Conservation (phyloP, 2,113 vertebrate genomes). For the Hippoglossus stenolepis region DNA sequence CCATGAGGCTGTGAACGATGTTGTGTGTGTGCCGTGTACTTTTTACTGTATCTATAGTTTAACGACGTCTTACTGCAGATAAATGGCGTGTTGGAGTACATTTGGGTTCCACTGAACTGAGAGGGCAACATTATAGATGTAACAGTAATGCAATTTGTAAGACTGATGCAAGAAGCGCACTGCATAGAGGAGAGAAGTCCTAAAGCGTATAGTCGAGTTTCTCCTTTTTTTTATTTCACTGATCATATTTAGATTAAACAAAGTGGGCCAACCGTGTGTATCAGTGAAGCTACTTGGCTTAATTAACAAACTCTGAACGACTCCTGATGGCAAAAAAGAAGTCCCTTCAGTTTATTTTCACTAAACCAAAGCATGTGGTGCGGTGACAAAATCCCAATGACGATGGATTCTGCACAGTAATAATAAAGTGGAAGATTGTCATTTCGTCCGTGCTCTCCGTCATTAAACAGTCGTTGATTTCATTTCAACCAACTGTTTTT, state of each 20-base stretch:
- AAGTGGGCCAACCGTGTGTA: conserved; percentile 18
- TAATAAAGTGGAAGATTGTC: conserved; percentile 59
- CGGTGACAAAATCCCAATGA: conserved; percentile 40
- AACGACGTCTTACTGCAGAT: background rate
- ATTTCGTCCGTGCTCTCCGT: conserved; percentile 58
- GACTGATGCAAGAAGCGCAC: conserved; percentile 11
- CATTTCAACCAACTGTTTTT: conserved; percentile 49
- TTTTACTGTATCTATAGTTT: conserved; percentile 1
- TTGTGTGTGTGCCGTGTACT: background rate
- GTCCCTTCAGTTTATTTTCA: conserved; percentile 18
- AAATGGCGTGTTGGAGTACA: background rate
- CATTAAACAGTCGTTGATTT: conserved; percentile 59
- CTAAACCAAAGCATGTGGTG: conserved; percentile 30
- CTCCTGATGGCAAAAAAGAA: conserved; percentile 18
- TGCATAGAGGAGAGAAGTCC: background rate
- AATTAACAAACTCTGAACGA: background rate
- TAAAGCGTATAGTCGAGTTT: background rate
- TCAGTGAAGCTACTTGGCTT: background rate
- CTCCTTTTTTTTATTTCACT: background rate
- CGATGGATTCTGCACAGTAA: conserved; percentile 34
- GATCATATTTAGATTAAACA: conserved; percentile 41
- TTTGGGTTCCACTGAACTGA: conserved; percentile 1
- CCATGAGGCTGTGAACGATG: background rate
- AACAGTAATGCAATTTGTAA: conserved; percentile 5
- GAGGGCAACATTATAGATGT: conserved; percentile 10